These are phyloP conservation scores for Camponotus floridanus DNA, from an alignment of 1,140 invertebrate species.

Conservation along the genomic window DNA sequence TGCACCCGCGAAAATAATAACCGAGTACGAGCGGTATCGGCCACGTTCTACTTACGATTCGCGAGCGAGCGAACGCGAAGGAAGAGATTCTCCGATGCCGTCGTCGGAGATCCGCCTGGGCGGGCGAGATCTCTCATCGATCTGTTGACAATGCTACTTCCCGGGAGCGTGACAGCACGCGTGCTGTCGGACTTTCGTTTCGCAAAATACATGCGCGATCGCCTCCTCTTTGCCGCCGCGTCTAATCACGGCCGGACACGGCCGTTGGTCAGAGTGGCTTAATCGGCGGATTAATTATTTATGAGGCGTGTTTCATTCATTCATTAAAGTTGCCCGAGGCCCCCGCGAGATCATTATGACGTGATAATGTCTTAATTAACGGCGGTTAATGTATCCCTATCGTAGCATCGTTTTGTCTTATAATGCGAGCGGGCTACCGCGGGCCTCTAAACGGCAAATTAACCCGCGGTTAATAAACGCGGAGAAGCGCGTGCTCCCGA, in stretches of 20 bases:
- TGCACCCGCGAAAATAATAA: slow-evolving; percentile 36
- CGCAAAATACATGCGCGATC: slow-evolving; percentile 57
- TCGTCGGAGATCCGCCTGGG: neutral
- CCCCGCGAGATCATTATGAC: slow-evolving; percentile 85
- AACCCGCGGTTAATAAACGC: slow-evolving; percentile 83
- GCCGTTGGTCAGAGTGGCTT: slow-evolving; percentile 82
- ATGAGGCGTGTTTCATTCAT: slow-evolving; percentile 87
- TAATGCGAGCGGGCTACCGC: slow-evolving; percentile 75
- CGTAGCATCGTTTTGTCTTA: slow-evolving; percentile 82
- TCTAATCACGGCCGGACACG: slow-evolving; percentile 71
- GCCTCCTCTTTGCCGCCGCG: slow-evolving; percentile 29
- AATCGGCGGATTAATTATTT: slow-evolving; percentile 86
- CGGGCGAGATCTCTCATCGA: slow-evolving; percentile 16
- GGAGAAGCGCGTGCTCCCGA: slow-evolving; percentile 77
- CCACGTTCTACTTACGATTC: slow-evolving; percentile 43
- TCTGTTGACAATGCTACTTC: neutral
- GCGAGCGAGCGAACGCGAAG: neutral
- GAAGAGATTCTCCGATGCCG: neutral
- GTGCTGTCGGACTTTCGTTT: slow-evolving; percentile 66
- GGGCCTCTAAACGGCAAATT: slow-evolving; percentile 82
- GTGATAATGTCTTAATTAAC: slow-evolving; percentile 87
- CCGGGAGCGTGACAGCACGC: slow-evolving; percentile 66
- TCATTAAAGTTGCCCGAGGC: slow-evolving; percentile 82
- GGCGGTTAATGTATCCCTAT: slow-evolving; percentile 85
- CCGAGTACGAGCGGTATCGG: neutral